Conservation (phyloP, 2,113 vertebrate genomes). For the Carassius gibelio region DNA sequence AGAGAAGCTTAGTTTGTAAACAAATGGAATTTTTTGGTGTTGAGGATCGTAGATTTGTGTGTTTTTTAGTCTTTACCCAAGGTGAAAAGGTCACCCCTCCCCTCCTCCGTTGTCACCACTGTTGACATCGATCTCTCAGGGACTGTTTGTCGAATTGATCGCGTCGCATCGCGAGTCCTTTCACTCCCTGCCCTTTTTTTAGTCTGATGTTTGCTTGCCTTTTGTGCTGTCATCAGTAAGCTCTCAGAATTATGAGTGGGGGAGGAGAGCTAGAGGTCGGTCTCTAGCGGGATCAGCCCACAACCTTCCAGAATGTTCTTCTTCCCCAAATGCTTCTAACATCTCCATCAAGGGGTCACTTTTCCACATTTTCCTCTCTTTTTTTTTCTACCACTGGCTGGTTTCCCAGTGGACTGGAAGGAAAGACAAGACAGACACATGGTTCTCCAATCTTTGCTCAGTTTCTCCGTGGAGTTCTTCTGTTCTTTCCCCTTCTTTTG, state of each 20-base stretch:
- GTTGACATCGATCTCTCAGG: slow-evolving; percentile 25
- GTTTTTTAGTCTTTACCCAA: neutral
- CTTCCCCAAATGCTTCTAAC: slow-evolving; percentile 53
- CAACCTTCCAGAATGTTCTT: slow-evolving; percentile 56
- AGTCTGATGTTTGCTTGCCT: slow-evolving; percentile 54
- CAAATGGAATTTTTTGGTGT: neutral
- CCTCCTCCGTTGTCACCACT: neutral
- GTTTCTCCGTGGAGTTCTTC: slow-evolving; percentile 14
- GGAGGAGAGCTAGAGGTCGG: slow-evolving; percentile 36
- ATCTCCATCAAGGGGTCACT: slow-evolving; percentile 49
- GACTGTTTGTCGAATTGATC: slow-evolving; percentile 42
- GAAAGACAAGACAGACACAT: slow-evolving; percentile 36
- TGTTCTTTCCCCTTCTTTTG: neutral
- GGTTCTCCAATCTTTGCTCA: slow-evolving; percentile 46
- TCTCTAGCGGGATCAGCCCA: slow-evolving; percentile 43
- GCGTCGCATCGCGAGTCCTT: neutral
- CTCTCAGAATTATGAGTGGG: slow-evolving; percentile 46
- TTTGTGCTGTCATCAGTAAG: slow-evolving; percentile 60
- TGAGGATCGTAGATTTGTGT: neutral
- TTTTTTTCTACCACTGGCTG: slow-evolving; percentile 46
- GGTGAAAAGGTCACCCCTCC: neutral
- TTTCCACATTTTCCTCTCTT: slow-evolving; percentile 46
- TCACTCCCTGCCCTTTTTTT: slow-evolving; percentile 19
- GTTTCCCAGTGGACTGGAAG: slow-evolving; percentile 45
- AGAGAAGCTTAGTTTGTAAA: neutral